Evolutionary conservation across 1,140 invertebrate species (phyloP).

Genomic region (Caenorhabditis brenneri): DNA sequence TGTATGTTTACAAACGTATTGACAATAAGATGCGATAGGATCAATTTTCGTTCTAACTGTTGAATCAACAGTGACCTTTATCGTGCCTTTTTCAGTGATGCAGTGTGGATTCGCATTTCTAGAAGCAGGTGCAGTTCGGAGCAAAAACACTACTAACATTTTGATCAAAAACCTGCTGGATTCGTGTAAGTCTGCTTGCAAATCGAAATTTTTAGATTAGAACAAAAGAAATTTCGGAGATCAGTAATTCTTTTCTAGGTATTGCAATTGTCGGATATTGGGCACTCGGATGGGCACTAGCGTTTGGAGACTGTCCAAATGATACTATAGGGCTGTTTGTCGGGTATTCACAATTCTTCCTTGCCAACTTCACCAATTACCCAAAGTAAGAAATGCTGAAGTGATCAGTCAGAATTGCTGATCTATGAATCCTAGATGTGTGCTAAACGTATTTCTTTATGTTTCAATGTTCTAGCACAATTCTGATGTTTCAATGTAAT

Average conservation of each 20-base stretch:
- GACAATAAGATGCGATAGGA: too few relatives aligned
- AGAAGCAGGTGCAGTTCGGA: conserved; percentile 75
- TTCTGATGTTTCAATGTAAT: background rate
- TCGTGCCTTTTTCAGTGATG: conserved; percentile 73
- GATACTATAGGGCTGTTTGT: conserved; percentile 57
- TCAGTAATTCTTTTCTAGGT: conserved; percentile 70
- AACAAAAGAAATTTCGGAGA: background rate
- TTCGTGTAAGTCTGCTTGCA: conserved; percentile 73
- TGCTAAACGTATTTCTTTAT: background rate
- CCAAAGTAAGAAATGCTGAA: conserved; percentile 72
- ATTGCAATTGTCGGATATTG: conserved; percentile 75
- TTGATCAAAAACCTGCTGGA: conserved; percentile 76
- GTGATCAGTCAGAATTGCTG: background rate
- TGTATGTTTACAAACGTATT: conserved; percentile 46
- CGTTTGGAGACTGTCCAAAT: conserved; percentile 72
- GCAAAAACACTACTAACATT: conserved; percentile 76
- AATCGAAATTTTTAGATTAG: background rate
- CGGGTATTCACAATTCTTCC: conserved; percentile 62
- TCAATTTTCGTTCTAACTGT: too few relatives aligned
- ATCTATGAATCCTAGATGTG: background rate
- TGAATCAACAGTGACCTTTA: background rate
- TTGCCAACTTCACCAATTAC: conserved; percentile 58
- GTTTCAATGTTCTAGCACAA: background rate
- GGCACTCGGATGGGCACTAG: conserved; percentile 75
- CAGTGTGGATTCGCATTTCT: conserved; percentile 75